Evolutionary conservation across 2,888 invertebrate species (phyloP).

Genomic region (Parapristionchus giblindavisi): DNA sequence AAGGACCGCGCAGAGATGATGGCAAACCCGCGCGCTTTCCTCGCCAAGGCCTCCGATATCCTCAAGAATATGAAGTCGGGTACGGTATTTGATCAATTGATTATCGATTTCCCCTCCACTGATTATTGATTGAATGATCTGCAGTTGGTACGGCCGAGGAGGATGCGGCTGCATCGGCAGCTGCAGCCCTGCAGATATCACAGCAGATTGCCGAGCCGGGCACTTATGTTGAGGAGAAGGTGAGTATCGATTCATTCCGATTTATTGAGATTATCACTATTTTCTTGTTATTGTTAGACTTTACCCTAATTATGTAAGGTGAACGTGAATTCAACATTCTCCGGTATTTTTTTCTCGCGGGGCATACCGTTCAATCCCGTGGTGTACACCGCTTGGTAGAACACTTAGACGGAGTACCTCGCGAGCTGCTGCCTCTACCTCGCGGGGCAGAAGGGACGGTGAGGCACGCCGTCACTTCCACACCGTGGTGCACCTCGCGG

Average conservation of each 20-base stretch:
- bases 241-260: neutral
- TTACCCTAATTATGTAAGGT: too few relatives aligned
- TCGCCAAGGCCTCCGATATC: constrained; percentile 32
- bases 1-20: constrained; percentile 25
- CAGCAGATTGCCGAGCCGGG: constrained; percentile 33
- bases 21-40: constrained; percentile 22
- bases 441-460: too few relatives aligned
- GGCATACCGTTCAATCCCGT: too few relatives aligned
- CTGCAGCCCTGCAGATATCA: neutral
- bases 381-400: too few relatives aligned
- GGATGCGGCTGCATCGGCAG: neutral
- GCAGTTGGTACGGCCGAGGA: constrained; percentile 12
- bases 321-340: too few relatives aligned
- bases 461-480: too few relatives aligned
- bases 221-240: constrained; percentile 28
- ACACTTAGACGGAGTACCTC: too few relatives aligned
- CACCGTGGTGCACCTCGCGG: too few relatives aligned
- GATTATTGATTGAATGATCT: neutral
- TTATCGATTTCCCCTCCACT: neutral
- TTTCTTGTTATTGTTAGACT: too few relatives aligned
- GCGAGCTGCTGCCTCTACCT: too few relatives aligned
- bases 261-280: too few relatives aligned
- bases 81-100: neutral
- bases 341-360: too few relatives aligned
- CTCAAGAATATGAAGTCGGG: constrained; percentile 15